Conservation (phyloP, 2,113 vertebrate genomes). For the Chaetura pelagica region DNA sequence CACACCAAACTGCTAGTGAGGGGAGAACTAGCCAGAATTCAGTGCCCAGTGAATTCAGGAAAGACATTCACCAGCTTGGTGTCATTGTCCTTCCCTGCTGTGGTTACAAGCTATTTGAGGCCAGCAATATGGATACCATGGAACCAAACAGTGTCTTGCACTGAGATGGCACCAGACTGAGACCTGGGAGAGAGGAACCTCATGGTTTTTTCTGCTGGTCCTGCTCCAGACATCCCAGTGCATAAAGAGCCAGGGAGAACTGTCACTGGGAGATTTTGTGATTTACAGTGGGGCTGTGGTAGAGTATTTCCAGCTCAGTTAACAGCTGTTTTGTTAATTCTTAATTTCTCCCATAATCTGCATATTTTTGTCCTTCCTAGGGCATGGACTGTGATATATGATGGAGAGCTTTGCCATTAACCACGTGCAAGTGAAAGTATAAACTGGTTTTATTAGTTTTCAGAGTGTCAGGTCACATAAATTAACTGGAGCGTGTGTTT, state of each 20-base stretch:
- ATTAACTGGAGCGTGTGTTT: slow-evolving; percentile 28
- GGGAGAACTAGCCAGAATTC: background rate
- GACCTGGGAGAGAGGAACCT: background rate
- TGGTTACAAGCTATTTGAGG: background rate
- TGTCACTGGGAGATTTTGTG: slow-evolving; percentile 41
- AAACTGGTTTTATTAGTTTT: slow-evolving; percentile 68
- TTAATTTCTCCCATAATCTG: slow-evolving; percentile 74
- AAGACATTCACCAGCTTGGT: background rate
- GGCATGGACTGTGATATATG: slow-evolving; percentile 63
- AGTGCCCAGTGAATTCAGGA: background rate
- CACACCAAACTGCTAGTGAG: background rate
- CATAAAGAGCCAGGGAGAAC: background rate
- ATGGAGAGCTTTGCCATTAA: slow-evolving; percentile 70
- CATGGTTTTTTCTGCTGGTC: background rate
- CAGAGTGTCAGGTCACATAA: slow-evolving; percentile 56
- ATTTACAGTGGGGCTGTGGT: slow-evolving; percentile 69
- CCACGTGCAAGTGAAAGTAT: slow-evolving; percentile 60
- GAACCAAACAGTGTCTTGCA: background rate
- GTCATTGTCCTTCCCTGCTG: background rate
- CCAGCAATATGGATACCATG: background rate
- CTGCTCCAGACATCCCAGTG: background rate
- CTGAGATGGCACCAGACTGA: background rate
- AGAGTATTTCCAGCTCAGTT: slow-evolving; percentile 68
- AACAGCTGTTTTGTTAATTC: slow-evolving; percentile 77
- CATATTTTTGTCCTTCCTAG: slow-evolving; percentile 61